Evolutionary conservation across 2,888 invertebrate genomes (phyloP), one percentile per base, ranked within the genome.

Genomic region (Oligia fasciuncula): DNA sequence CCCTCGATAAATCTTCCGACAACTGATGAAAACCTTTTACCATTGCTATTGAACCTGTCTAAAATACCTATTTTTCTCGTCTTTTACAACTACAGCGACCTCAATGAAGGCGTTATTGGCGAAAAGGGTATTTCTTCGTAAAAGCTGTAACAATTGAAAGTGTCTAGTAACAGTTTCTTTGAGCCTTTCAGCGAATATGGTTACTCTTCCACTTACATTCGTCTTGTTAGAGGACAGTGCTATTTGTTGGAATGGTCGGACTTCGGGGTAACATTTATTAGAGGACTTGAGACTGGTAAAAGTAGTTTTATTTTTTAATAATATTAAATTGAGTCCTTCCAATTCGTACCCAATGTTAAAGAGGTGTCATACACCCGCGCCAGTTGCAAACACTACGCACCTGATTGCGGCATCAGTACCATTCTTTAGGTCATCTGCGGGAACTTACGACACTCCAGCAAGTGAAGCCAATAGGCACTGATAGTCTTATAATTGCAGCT

Each of bases 141-240:
- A 84, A 85, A 83, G 68, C 70, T 78, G 23, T 75, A 73, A 86
- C 83, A 83, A 83, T 81, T 49, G 79, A n/a, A 67, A 79, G 71
- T 77, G 62, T 72, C 68, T 49, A 74, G 79, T 71, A 76, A 79
- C 77, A 71, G 69, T 79, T 82, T 79, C 68, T 85, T 83, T 77
- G 74, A 70, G 69, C 65, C 49, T 82, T 77, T 84, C 73, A 46
- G 35, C 14, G 73, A 76, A 70, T 65, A 79, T 81, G 76, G 74
- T 81, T 83, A 81, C 73, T 72, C 74, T 65, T 71, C 73, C 70
- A 77, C 63, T 80, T 77, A 74, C 75, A 76, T 81, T 81, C 71
- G 67, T 49, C 65, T 46, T 49, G 49, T 60, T 63, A 72, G 71
- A 76, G 72, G 19, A 46, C 29, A 57, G 11, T 76, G 46, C 51